Conservation (phyloP, 2,113 vertebrate species). For the Ivindomyrus marchei region DNA sequence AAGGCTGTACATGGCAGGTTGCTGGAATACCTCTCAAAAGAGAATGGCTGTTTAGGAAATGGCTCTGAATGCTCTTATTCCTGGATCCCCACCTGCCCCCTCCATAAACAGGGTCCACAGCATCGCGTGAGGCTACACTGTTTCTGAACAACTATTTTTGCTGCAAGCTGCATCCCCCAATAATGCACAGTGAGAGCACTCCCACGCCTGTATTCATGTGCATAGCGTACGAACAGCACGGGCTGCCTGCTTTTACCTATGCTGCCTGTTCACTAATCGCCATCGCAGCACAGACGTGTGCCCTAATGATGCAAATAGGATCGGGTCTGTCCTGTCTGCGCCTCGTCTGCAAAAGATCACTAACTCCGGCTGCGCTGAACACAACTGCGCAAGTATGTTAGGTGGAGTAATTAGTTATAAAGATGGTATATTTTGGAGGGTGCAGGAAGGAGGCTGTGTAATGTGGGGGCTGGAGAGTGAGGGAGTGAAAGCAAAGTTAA, state of each 20-base stretch:
- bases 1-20: not conserved
- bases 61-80: not conserved
- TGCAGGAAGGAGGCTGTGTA: slow-evolving; percentile 23
- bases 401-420: not conserved
- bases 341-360: not conserved
- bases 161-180: not conserved
- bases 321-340: not conserved
- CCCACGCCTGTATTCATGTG: not conserved
- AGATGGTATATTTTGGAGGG: not conserved
- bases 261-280: not conserved
- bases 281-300: not conserved
- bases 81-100: not conserved
- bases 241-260: not conserved
- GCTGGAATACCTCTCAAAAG: not conserved
- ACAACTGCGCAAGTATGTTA: slow-evolving; percentile 43
- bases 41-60: not conserved
- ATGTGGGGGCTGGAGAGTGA: slow-evolving; percentile 43
- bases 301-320: not conserved
- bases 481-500: slow-evolving; percentile 45
- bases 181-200: not conserved
- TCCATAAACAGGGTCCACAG: not conserved
- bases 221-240: not conserved
- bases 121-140: not conserved
- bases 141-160: not conserved
- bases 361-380: slow-evolving; percentile 49